Evolutionary conservation across 2,888 invertebrate species (phyloP).

Genomic region (Pyrrhia umbra): DNA sequence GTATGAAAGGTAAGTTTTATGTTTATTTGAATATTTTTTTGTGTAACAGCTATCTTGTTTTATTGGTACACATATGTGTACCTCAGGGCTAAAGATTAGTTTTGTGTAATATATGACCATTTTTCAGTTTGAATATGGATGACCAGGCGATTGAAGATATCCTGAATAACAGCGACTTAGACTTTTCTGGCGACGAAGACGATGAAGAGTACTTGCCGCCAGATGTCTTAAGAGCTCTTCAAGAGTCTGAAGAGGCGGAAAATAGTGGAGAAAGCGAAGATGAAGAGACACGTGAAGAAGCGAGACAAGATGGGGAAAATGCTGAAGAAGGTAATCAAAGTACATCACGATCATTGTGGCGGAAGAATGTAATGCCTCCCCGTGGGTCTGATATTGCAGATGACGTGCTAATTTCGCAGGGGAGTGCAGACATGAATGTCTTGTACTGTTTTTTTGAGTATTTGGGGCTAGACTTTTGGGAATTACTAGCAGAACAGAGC

Average conservation of each 20-base stretch:
- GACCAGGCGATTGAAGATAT: conserved; percentile 25
- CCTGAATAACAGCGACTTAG: conserved; percentile 23
- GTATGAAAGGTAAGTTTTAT: conserved; percentile 19
- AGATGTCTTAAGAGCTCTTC: conserved; percentile 28
- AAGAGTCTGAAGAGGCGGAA: conserved; percentile 9
- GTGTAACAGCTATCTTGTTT: conserved; percentile 15
- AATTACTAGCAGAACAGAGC: conserved; percentile 44
- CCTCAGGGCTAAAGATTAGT: conserved; percentile 15
- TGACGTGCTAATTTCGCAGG: conserved; percentile 39
- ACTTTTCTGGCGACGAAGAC: conserved; percentile 46
- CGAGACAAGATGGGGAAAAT: conserved; percentile 22
- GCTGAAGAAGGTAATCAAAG: conserved; percentile 18
- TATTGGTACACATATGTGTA: conserved; percentile 26
- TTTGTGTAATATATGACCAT: conserved; percentile 12
- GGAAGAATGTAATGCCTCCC: conserved; percentile 39
- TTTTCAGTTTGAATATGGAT: conserved; percentile 30
- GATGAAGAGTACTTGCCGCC: conserved; percentile 47
- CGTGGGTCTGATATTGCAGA: conserved; percentile 42
- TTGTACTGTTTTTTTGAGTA: conserved; percentile 44
- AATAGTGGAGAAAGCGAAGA: conserved; percentile 14
- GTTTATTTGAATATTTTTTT: conserved; percentile 14
- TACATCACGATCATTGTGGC: conserved; percentile 43
- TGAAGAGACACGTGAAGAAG: conserved; percentile 35
- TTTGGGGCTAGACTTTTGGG: conserved; percentile 46
- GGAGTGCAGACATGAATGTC: conserved; percentile 33